Evolutionary conservation across 2,113 vertebrate genomes (phyloP).

Genomic region (Capreolus pygargus): DNA sequence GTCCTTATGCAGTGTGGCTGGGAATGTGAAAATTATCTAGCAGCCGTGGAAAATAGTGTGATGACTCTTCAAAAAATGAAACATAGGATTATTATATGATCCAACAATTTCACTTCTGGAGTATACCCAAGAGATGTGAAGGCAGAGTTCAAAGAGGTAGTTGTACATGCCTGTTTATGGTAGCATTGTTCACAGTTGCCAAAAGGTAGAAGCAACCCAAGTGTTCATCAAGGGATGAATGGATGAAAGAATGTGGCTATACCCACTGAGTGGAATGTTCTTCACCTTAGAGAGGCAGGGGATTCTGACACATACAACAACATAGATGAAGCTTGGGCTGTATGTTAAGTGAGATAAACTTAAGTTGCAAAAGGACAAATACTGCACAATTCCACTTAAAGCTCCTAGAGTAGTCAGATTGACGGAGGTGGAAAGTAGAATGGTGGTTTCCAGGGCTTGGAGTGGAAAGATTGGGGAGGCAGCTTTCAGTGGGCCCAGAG

Average conservation of each 20-base stretch:
- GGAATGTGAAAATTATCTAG: background rate
- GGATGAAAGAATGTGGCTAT: fast-evolving
- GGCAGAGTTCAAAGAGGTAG: fast-evolving
- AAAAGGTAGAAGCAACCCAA: too few relatives aligned
- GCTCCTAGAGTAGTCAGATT: fast-evolving
- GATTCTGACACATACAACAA: background rate
- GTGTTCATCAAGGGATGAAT: background rate
- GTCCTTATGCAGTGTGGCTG: fast-evolving
- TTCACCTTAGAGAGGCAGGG: background rate
- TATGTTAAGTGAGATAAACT: background rate
- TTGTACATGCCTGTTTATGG: fast-evolving
- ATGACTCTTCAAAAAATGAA: background rate
- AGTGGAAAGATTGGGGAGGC: too few relatives aligned
- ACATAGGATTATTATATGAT: too few relatives aligned
- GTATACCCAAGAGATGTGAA: background rate
- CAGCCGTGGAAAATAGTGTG: too few relatives aligned
- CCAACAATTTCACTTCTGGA: background rate
- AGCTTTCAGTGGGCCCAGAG: background rate
- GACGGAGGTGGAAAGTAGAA: background rate
- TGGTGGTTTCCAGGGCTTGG: background rate
- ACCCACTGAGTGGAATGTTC: too few relatives aligned
- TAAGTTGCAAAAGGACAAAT: background rate
- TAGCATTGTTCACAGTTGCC: background rate
- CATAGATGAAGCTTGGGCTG: too few relatives aligned
- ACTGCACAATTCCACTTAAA: fast-evolving